A percentile compares a stretch with the other conserved stretches of the same genome.
These are phyloP conservation scores for Branchinecta sandiegonensis DNA, from an alignment of 2,888 invertebrate genomes.

Conservation along the genomic window DNA sequence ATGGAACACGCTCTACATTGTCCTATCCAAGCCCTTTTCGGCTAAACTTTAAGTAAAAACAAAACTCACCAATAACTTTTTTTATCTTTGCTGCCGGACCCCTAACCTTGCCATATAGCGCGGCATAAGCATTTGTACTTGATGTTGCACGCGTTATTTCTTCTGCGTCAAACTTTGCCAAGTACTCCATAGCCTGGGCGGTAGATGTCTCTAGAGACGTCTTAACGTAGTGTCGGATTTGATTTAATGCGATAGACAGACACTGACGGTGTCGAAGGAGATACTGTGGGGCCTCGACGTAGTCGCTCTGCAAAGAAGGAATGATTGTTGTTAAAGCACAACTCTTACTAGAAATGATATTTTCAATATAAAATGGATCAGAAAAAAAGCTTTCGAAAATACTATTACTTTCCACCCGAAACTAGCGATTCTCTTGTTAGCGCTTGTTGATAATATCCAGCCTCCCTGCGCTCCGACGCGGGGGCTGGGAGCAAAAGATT, in stretches of 20 bases:
- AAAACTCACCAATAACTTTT: conserved; percentile 3
- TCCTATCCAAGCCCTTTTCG: too few relatives aligned
- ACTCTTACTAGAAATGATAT: too few relatives aligned
- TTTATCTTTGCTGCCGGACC: conserved; percentile 11
- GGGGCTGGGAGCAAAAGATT: too few relatives aligned
- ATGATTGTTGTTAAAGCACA: too few relatives aligned
- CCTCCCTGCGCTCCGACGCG: too few relatives aligned
- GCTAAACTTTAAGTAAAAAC: not conserved
- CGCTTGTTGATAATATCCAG: too few relatives aligned
- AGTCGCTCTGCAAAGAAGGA: not conserved
- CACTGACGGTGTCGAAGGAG: not conserved
- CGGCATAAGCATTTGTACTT: conserved; percentile 8
- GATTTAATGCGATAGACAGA: conserved; percentile 2
- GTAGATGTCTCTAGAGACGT: conserved; percentile 3
- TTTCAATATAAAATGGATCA: too few relatives aligned
- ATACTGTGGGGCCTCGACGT: conserved; percentile 8
- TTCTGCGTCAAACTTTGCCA: conserved; percentile 7
- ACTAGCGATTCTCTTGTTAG: too few relatives aligned
- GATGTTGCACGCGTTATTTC: conserved; percentile 7
- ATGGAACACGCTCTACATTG: too few relatives aligned
- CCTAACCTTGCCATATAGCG: conserved; percentile 7
- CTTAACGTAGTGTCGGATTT: not conserved
- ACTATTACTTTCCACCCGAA: too few relatives aligned
- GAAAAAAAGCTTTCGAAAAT: too few relatives aligned
- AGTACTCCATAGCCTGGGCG: not conserved